A percentile compares a stretch with the other conserved stretches of the same genome.
Evolutionary conservation across 2,113 vertebrate species (phyloP).

Genomic region (Otis tarda): DNA sequence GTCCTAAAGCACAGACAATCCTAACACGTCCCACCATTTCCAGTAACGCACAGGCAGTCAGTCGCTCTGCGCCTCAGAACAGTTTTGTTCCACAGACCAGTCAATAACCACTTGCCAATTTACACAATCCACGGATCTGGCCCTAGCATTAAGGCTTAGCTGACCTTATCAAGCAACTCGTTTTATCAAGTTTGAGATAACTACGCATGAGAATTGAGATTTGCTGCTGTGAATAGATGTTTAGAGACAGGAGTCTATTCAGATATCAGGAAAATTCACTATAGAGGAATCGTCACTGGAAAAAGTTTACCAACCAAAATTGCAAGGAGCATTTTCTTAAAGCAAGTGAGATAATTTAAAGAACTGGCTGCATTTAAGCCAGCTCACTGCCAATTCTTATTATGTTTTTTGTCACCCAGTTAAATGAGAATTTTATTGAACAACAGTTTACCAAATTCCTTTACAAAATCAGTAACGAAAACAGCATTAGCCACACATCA

Average conservation of each 20-base stretch:
- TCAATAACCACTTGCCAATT: neutral
- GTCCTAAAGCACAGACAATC: fast-evolving
- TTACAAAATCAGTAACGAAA: neutral
- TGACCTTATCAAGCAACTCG: neutral
- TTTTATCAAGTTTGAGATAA: neutral
- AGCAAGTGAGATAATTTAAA: neutral
- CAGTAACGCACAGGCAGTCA: neutral
- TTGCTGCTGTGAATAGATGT: neutral
- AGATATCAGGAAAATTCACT: neutral
- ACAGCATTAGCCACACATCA: neutral
- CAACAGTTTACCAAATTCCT: neutral
- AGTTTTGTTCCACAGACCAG: neutral
- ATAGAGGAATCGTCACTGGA: neutral
- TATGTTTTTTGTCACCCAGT: neutral
- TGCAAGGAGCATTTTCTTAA: neutral
- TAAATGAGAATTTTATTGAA: neutral
- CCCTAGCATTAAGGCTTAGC: neutral
- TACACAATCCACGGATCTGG: neutral
- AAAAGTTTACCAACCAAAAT: neutral
- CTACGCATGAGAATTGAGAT: neutral
- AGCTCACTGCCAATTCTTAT: neutral
- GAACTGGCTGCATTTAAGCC: neutral
- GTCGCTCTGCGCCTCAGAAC: neutral
- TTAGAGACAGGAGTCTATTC: neutral
- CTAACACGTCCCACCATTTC: fast-evolving